Conservation (phyloP, 2,797 vertebrate species). For the Cyclura pinguis region DNA sequence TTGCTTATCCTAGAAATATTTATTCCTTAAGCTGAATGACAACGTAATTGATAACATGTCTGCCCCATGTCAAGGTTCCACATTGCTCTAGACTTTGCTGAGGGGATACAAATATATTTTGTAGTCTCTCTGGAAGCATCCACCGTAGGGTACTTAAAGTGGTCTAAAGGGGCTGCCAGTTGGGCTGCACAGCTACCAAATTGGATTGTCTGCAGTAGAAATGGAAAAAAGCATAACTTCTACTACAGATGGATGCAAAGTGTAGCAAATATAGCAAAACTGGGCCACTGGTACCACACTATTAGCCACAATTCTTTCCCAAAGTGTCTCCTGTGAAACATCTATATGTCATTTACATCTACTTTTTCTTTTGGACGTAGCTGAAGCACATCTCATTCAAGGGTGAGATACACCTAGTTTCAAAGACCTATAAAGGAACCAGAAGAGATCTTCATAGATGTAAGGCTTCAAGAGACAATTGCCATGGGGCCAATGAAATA, state of each 20-base stretch:
- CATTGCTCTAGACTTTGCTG: background rate
- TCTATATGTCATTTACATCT: background rate
- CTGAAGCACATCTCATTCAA: background rate
- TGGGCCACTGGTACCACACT: background rate
- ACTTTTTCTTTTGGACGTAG: background rate
- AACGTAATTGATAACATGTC: background rate
- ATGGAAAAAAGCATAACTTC: background rate
- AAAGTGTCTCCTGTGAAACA: background rate
- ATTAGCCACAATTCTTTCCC: background rate
- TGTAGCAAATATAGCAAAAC: background rate
- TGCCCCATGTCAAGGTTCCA: background rate
- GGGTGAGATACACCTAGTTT: background rate
- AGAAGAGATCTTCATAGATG: background rate
- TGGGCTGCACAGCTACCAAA: background rate
- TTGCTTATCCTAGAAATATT: constrained; percentile 16
- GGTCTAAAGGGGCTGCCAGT: background rate
- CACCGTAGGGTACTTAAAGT: background rate
- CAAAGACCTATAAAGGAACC: background rate
- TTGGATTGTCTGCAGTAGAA: background rate
- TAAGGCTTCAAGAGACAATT: background rate
- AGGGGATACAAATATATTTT: background rate
- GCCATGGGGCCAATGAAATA: background rate
- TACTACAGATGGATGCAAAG: background rate
- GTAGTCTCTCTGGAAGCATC: background rate
- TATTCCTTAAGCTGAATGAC: background rate